Conservation (phyloP, 2,113 vertebrate species). For the Monopterus albus region DNA sequence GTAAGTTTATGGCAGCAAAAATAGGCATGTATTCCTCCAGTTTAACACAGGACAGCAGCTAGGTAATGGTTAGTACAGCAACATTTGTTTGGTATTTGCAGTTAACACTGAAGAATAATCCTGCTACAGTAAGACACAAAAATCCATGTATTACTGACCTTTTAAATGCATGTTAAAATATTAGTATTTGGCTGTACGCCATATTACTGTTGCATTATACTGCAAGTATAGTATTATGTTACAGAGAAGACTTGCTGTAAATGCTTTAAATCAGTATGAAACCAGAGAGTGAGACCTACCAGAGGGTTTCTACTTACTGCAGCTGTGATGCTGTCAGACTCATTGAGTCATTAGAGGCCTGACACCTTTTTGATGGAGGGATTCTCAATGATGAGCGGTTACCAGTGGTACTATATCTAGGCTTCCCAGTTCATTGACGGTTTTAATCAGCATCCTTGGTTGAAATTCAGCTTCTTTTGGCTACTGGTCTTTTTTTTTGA, state of each 20-base stretch:
- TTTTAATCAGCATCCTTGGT: neutral
- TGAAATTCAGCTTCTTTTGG: neutral
- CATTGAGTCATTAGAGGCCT: slow-evolving; percentile 13
- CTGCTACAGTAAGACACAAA: slow-evolving; percentile 18
- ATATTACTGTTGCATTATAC: neutral
- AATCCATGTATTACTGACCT: slow-evolving; percentile 26
- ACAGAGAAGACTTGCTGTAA: too few relatives aligned
- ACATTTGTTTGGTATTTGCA: slow-evolving; percentile 25
- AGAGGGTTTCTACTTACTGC: slow-evolving; percentile 26
- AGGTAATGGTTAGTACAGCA: slow-evolving; percentile 20
- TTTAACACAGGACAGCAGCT: slow-evolving; percentile 47
- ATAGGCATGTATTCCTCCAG: slow-evolving; percentile 45
- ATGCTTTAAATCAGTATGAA: slow-evolving; percentile 15
- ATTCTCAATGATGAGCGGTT: slow-evolving; percentile 20
- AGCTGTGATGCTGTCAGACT: slow-evolving; percentile 4
- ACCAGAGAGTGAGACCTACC: slow-evolving; percentile 14
- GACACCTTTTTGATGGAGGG: neutral
- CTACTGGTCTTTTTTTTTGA: neutral
- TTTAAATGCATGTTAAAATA: slow-evolving; percentile 47
- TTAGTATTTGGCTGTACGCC: neutral
- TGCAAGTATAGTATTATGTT: neutral
- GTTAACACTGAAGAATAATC: slow-evolving; percentile 38
- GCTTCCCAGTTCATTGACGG: neutral
- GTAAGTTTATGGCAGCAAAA: slow-evolving; percentile 56
- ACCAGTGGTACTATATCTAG: neutral